These are phyloP conservation scores for Heteropelma amictum DNA, from an alignment of 2,888 invertebrate species.

Conservation along the genomic window DNA sequence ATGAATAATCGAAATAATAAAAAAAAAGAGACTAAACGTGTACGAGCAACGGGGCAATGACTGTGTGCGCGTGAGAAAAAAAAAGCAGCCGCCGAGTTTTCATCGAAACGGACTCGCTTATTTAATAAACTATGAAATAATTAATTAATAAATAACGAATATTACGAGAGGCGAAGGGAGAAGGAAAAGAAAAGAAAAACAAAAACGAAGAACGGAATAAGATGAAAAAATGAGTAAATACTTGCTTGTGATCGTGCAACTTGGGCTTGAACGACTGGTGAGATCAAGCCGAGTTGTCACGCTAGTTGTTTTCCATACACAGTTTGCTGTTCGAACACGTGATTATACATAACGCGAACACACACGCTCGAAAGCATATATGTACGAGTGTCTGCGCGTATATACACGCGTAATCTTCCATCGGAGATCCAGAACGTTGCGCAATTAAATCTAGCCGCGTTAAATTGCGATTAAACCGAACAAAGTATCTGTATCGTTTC, in stretches of 20 bases:
- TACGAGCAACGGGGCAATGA: conserved; percentile 4
- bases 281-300: conserved; percentile 31
- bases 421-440: background rate
- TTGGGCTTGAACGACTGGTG: conserved; percentile 6
- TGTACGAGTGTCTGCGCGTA: conserved; percentile 3
- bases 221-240: conserved; percentile 16
- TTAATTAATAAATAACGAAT: conserved; percentile 46
- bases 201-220: conserved; percentile 22
- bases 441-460: background rate
- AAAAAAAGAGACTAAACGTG: background rate
- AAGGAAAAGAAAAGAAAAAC: conserved; percentile 26
- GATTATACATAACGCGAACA: background rate
- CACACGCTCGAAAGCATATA: background rate
- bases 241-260: conserved; percentile 41
- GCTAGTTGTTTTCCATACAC: conserved; percentile 46
- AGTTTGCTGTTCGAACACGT: conserved; percentile 53
- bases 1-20: background rate
- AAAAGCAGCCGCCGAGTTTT: conserved; percentile 67
- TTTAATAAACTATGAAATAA: conserved; percentile 64
- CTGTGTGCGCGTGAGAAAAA: conserved; percentile 37
- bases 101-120: conserved; percentile 72
- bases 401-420: conserved; percentile 4
- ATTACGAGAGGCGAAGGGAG: conserved; percentile 12
- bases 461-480: background rate
- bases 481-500: background rate